Base-by-base conservation (phyloP, 2,113 vertebrate species). In the Trochalopteron elliotii region DNA sequence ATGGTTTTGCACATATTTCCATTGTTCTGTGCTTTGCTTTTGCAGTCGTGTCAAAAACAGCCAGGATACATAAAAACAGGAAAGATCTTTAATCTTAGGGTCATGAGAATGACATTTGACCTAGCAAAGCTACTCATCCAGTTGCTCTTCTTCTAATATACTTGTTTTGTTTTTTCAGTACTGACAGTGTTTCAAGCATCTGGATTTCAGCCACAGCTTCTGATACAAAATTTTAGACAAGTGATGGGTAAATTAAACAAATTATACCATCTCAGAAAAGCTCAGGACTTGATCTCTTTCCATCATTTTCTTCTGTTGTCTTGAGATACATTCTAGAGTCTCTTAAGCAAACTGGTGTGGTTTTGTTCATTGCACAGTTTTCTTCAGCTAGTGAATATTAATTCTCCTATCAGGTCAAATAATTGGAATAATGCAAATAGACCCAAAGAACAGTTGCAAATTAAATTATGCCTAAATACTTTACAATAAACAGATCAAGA, bases 61-160 rank as follows among this genome's bases (percentile, higher is more conserved):
- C 71, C 88, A 94, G 88, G 83, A 95, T 82, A 47, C 79, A 89
- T 68, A 90, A 95, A 96, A 93, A 90, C 95, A 96, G 95, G 94
- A 97, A 96, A 96, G 90, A 83, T 96, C 69, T 94, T 97, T 90
- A 96, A 94, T 97, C 92, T 89, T 89, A 84, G 70, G 84, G 93
- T 95, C 90, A 84, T 89, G 96, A 92, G 92, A 97, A 96, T 90
- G 83, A 95, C 92, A 82, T 69, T 95, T 90, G 93, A 81, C 92
- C 92, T 84, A 93, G 80, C 88, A 93, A 87, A 90, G 72, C 49
- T 84, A 64, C 88, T 87, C 59, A 31, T 72, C 64, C 69, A 93
- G 56, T 95, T 89, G 57, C 60, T 90, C 81, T 89, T 65, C 65
- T 94, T 92, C 37, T 55, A 79, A 90, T 27, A 28, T 40, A 47